Conservation (phyloP, 2,113 vertebrate species). For the Tinamus guttatus region DNA sequence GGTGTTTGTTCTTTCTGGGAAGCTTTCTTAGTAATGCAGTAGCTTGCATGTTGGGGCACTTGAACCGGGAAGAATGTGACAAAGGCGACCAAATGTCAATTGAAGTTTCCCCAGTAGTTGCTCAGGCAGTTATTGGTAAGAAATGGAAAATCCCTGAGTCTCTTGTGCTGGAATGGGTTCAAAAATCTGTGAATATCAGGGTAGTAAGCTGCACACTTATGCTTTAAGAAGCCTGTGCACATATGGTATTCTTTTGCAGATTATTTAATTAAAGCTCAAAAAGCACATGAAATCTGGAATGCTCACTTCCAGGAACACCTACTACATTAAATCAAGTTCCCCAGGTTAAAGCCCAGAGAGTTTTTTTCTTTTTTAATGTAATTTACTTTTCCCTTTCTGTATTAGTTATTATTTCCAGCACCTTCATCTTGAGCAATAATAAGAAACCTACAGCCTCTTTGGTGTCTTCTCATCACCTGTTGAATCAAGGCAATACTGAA, state of each 20-base stretch:
- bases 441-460: neutral
- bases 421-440: neutral
- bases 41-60: neutral
- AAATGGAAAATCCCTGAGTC: constrained; percentile 9
- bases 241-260: constrained; percentile 40
- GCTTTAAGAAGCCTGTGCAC: constrained; percentile 21
- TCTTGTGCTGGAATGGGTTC: neutral
- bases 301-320: constrained; percentile 32
- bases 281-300: constrained; percentile 34
- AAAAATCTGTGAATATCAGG: neutral
- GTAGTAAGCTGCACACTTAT: constrained; percentile 6
- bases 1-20: constrained; percentile 16
- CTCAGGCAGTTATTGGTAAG: constrained; percentile 22
- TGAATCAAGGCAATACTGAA: neutral
- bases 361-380: neutral
- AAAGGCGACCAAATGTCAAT: neutral
- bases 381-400: constrained; percentile 8
- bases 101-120: neutral
- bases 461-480: neutral
- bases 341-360: neutral
- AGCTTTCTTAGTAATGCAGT: neutral
- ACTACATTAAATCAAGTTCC: neutral
- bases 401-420: neutral
- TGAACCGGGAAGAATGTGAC: constrained; percentile 15
- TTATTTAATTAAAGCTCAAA: constrained; percentile 57